Percentiles rank a stretch among this genome's conserved stretches.
Evolutionary conservation across 2,888 invertebrate species (phyloP).

Genomic region (Acronicta aceris): DNA sequence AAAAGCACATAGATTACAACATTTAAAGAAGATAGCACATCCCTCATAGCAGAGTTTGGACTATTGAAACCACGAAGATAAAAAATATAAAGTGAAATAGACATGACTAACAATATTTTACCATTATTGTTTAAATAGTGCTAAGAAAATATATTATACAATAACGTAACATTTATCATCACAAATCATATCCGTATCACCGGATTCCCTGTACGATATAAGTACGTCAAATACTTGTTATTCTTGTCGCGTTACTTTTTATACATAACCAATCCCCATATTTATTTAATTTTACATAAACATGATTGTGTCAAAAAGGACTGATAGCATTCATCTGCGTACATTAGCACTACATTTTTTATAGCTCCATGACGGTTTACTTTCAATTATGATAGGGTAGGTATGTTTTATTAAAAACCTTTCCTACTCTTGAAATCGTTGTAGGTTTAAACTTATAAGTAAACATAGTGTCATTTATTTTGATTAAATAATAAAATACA

Average conservation of each 20-base stretch:
- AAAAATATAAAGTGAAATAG: not conserved
- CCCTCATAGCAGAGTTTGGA: not conserved
- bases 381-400: no score
- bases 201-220: conserved; percentile 17
- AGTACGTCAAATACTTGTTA: not conserved
- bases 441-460: conserved; percentile 1
- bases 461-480: conserved; percentile 1
- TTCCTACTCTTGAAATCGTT: conserved; percentile 1
- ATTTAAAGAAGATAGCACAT: not conserved
- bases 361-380: no score
- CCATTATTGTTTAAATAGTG: conserved; percentile 2
- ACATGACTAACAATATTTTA: not conserved
- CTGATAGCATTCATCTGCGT: not conserved
- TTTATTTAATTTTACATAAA: no score
- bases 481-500: not conserved
- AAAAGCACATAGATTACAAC: no score
- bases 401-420: not conserved
- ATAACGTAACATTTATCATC: conserved; percentile 11
- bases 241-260: not conserved
- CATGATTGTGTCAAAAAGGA: not conserved
- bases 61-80: not conserved
- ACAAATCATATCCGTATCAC: conserved; percentile 12
- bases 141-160: conserved; percentile 14
- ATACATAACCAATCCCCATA: not conserved
- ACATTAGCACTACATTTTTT: no score